Conservation (phyloP, 2,113 vertebrate genomes). For the Spermophilus dauricus region DNA sequence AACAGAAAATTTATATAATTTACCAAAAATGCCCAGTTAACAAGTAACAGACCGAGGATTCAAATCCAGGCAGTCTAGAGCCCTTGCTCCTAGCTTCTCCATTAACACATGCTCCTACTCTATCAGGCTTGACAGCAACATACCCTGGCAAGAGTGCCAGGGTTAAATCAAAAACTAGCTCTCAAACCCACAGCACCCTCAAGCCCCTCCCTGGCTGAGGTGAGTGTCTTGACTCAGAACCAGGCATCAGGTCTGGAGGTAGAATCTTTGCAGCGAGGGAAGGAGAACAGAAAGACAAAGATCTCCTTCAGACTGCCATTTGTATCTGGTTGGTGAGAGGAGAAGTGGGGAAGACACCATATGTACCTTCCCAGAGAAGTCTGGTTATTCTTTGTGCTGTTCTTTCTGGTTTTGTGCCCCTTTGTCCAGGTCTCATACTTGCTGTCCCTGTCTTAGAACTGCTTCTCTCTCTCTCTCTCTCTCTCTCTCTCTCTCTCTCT, state of each 20-base stretch:
- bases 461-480: not conserved
- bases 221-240: not conserved
- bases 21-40: not conserved
- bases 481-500: not conserved
- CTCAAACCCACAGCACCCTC: not conserved
- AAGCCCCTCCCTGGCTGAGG: not conserved
- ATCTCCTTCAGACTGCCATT: not conserved
- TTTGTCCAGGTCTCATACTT: not conserved
- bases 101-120: not conserved
- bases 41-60: not conserved
- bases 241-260: not conserved
- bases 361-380: not conserved
- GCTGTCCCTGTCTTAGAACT: not conserved
- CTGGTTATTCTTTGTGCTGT: not conserved
- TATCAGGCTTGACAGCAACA: not conserved
- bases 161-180: not conserved
- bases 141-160: not conserved
- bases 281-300: not conserved
- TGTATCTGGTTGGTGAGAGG: not conserved
- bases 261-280: not conserved
- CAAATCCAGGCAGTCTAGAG: not conserved
- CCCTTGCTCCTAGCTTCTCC: not conserved
- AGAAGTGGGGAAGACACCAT: not conserved
- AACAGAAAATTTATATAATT: not conserved
- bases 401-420: not conserved